Evolutionary conservation across 2,888 invertebrate genomes (phyloP), one percentile per base, ranked within the genome.

Genomic region (Strigamia crassipes): DNA sequence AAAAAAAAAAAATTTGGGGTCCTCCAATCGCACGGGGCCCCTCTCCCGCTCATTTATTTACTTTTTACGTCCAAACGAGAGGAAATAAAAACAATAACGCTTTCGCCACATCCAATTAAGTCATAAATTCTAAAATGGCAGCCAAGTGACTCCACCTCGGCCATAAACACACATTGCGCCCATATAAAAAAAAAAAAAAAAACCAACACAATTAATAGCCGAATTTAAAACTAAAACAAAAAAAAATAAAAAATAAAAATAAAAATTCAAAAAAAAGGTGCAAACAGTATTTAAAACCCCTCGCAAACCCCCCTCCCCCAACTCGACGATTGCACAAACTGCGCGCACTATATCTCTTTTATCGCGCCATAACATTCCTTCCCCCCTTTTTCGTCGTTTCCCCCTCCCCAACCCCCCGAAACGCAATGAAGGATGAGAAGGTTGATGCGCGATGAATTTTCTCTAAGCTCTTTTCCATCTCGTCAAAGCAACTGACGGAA

Each of bases 361-460:
- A 56, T 56, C 56, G 56, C 4, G 56, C 56, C 18, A 56, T 56
- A 56, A 56, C 56, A 56, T 56, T 56, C 56, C 56, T 21, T 46
- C 3, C n/a, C 56, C 56, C 18, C 21, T 18, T 56, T 56, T 18
- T 6, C 4, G 3, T 21, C 21, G 56, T n/a, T n/a, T n/a, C n/a
- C 18, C 18, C 18, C 56, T 9, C 56, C 21, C 56, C n/a, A 21
- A 56, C 21, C 56, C 56, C 56, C 56, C 56, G 56, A 21, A 56
- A 56, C 9, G 56, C 56, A 56, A 56, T 56, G 56, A 56, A 56
- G 56, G 56, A 56, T 56, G 56, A 56, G 56, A 56, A 56, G 56
- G 56, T 56, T 56, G 56, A 56, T 56, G 56, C 56, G 56, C 56
- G 56, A 56, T 56, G 56, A 56, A 56, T 56, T 56, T 56, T 56